phyloP scores from a whole-genome alignment of 2,797 vertebrate genomes.

The Sebastes hubbsi region DNA sequence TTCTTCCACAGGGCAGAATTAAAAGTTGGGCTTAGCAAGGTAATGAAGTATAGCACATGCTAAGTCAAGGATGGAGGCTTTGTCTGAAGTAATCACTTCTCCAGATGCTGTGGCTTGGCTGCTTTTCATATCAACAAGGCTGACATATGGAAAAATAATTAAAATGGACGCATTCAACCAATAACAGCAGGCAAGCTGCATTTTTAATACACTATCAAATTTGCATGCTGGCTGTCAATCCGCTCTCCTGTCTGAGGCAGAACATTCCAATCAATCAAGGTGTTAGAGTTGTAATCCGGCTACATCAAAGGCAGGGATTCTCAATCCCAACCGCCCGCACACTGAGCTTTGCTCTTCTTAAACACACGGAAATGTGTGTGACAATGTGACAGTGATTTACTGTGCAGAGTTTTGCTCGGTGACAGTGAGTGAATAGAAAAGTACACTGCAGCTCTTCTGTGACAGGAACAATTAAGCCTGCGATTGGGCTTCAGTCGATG shows the following conservation, averaged over 20 bases:
- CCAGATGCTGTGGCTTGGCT: constrained; percentile 59
- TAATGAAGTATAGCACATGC: constrained; percentile 68
- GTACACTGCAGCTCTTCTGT: constrained; percentile 44
- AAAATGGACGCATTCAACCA: constrained; percentile 66
- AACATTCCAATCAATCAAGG: constrained; percentile 61
- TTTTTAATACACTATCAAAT: constrained; percentile 64
- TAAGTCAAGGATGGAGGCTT: constrained; percentile 69
- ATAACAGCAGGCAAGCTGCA: constrained; percentile 53
- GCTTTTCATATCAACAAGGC: constrained; percentile 66
- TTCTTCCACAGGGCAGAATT: constrained; percentile 64
- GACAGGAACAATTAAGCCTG: constrained; percentile 63
- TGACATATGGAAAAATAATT: constrained; percentile 76
- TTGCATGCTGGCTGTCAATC: constrained; percentile 70
- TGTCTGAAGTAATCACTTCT: constrained; percentile 76
- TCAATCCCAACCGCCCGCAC: background rate
- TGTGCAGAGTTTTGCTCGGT: constrained; percentile 5
- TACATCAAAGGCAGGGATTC: constrained; percentile 26
- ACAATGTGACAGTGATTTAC: constrained; percentile 71
- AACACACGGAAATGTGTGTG: constrained; percentile 29
- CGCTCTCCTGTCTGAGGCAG: constrained; percentile 21
- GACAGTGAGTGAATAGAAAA: constrained; percentile 62
- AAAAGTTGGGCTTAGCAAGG: constrained; percentile 71
- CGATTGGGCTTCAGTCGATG: constrained; percentile 22
- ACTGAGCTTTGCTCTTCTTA: constrained; percentile 2
- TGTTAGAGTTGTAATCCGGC: constrained; percentile 41